Conservation (phyloP, 1,140 invertebrate genomes). For the Goniozus legneri region DNA sequence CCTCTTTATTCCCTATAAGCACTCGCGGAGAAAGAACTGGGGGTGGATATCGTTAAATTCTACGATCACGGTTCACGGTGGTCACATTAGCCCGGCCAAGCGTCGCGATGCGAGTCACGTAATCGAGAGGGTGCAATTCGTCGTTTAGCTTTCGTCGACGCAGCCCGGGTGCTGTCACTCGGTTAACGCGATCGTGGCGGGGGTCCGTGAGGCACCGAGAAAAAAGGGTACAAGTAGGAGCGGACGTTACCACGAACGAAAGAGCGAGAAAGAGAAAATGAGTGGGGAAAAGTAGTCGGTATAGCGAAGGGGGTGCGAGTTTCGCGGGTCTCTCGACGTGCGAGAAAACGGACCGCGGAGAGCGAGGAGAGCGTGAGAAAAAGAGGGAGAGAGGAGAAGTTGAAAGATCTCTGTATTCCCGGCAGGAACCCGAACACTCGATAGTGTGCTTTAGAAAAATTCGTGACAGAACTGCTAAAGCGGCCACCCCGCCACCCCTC, state of each 20-base stretch:
- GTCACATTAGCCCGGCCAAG: slow-evolving; percentile 15
- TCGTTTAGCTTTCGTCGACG: slow-evolving; percentile 28
- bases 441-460: slow-evolving; percentile 54
- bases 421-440: slow-evolving; percentile 48
- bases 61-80: too few relatives aligned
- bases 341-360: too few relatives aligned
- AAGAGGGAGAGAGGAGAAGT: not conserved
- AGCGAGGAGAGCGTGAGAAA: not conserved
- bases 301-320: too few relatives aligned
- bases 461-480: slow-evolving; percentile 49
- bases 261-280: not conserved
- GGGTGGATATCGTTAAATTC: too few relatives aligned
- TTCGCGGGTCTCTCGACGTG: too few relatives aligned
- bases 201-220: too few relatives aligned
- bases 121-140: slow-evolving; percentile 19
- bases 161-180: slow-evolving; percentile 5
- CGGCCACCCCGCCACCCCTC: too few relatives aligned
- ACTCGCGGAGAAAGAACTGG: too few relatives aligned
- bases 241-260: not conserved
- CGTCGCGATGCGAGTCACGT: slow-evolving; percentile 24
- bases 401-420: slow-evolving; percentile 47
- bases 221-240: not conserved
- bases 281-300: not conserved
- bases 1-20: too few relatives aligned
- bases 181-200: too few relatives aligned